These are phyloP conservation scores for Herpailurus yagouaroundi DNA, from an alignment of 2,113 vertebrate genomes.

Conservation along the genomic window DNA sequence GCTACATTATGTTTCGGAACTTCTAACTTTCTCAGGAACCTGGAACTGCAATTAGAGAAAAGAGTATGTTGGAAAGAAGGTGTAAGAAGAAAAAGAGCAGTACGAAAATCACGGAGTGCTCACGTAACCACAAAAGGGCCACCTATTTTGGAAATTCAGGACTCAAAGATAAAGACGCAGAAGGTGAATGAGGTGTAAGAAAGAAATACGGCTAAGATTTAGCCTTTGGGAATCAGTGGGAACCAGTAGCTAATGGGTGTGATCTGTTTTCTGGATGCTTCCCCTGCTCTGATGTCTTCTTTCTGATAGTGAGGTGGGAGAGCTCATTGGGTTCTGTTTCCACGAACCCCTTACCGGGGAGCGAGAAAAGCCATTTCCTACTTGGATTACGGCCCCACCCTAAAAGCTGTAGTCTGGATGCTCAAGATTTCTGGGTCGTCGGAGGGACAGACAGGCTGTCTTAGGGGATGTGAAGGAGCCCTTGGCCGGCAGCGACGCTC, in stretches of 20 bases:
- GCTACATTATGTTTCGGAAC: not conserved
- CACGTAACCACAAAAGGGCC: not conserved
- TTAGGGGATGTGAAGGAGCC: not conserved
- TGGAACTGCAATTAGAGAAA: not conserved
- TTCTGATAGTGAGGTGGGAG: not conserved
- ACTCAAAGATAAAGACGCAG: not conserved
- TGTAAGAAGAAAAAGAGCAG: not conserved
- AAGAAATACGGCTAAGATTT: not conserved
- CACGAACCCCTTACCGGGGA: not conserved
- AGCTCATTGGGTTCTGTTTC: not conserved
- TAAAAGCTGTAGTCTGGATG: not conserved
- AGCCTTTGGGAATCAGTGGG: not conserved
- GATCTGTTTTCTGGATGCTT: not conserved
- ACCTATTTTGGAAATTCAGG: not conserved
- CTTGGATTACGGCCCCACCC: not conserved
- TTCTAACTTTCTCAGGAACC: not conserved
- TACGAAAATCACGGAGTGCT: not conserved
- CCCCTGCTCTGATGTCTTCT: not conserved
- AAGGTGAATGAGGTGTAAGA: not conserved
- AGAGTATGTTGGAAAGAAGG: not conserved
- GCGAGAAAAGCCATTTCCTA: constrained; percentile 22
- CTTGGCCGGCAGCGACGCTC: not conserved
- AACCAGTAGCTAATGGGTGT: not conserved
- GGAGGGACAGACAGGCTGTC: not conserved
- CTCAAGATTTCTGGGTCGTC: not conserved